Evolutionary conservation across 2,888 invertebrate species (phyloP).

Genomic region (Polymixis flavicincta): DNA sequence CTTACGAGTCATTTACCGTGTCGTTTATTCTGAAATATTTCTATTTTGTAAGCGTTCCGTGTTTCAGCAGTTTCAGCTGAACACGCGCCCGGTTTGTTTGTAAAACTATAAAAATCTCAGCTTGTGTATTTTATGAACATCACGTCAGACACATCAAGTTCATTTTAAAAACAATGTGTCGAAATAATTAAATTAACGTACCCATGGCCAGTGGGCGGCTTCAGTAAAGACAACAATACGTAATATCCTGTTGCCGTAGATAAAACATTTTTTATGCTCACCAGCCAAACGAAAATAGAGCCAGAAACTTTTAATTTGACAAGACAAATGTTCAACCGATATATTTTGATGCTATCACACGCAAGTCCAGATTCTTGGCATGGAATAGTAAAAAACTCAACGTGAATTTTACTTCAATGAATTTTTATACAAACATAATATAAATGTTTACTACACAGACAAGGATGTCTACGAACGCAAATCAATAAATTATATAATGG

Average conservation of each 20-base stretch:
- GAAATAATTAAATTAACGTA: conserved; percentile 58
- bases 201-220: conserved; percentile 25
- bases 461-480: conserved; percentile 32
- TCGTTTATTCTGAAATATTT: conserved; percentile 41
- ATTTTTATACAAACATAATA: conserved; percentile 63
- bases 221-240: conserved; percentile 60
- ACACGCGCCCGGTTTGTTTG: conserved; percentile 57
- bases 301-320: conserved; percentile 67
- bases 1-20: conserved; percentile 5
- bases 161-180: conserved; percentile 55
- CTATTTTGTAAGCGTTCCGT: conserved; percentile 41
- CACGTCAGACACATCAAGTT: conserved; percentile 54
- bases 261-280: conserved; percentile 61
- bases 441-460: conserved; percentile 67
- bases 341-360: conserved; percentile 68
- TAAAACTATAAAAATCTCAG: conserved; percentile 62
- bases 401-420: conserved; percentile 62
- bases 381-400: conserved; percentile 60
- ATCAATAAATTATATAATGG: conserved; percentile 58
- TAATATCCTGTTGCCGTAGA: conserved; percentile 72
- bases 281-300: conserved; percentile 69
- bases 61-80: conserved; percentile 29
- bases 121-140: conserved; percentile 57
- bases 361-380: conserved; percentile 71
- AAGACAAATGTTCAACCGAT: conserved; percentile 62